Evolutionary conservation across 2,797 vertebrate species (phyloP), one percentile per base, ranked within the genome.

Genomic region (Gambusia yucatana): DNA sequence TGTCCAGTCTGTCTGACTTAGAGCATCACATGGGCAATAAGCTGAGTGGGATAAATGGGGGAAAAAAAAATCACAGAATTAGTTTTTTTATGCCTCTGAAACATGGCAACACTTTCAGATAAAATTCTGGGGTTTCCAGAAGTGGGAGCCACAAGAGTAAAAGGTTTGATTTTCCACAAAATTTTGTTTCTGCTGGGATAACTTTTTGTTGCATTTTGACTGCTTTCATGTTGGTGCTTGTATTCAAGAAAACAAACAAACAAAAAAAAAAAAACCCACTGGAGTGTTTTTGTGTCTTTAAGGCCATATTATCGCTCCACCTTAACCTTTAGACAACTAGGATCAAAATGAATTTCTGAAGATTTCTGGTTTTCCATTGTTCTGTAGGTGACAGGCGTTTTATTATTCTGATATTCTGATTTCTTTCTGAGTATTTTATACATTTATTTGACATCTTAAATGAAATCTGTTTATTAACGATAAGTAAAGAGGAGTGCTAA

Each of bases 11-110:
- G 69, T 86, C 78, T 84, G 79, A 78, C 80, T 76, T 25, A 20
- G 43, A 77, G 75, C 73, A 80, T 89, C 76, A 87, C 72, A 79
- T 65, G 43, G 61, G 71, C 71, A 69, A 50, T 76, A 33, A 80
- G 76, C 36, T 7, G 86, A 77, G 83, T 80, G 25, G n/a, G 69
- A 88, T 77, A 81, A 80, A 84, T 78, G 59, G 73, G 73, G 73
- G 72, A 16, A 80, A 33, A 33, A 33, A 33, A 33, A 86, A 86
- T 83, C 77, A 36, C 14, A 78, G 75, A 72, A 72, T 82, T 75
- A 81, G 63, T 33, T 59, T 79, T 39, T 52, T 79, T 61, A 44
- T 10, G 46, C 69, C 57, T 57, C 47, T 83, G 41, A 79, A 77
- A 88, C 75, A 65, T 14, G 61, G 33, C 71, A 63, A 82, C 71